Evolutionary conservation across 2,797 vertebrate genomes (phyloP), one percentile per base, ranked within the genome.

Genomic region (Otolemur crassicaudatus): DNA sequence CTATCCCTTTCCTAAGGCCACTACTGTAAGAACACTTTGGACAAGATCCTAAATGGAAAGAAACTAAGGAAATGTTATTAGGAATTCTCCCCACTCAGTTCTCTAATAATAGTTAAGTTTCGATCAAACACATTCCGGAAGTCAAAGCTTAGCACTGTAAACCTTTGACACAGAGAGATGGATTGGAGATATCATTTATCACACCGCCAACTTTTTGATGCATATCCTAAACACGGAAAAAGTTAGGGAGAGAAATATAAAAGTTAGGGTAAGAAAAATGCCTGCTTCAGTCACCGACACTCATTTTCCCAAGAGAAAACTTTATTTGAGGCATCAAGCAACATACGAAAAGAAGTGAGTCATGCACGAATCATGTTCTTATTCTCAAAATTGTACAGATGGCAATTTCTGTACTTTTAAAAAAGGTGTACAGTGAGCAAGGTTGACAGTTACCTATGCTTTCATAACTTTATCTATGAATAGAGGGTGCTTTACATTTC

Each of bases 271-370:
- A 4, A 7, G 20, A 86, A 81, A 79, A 40, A 58, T 22, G 13
- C n/a, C 5, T n/a, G 89, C 75, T 88, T 70, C 91, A 92, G 76
- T 92, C 16, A 37, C 37, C 63, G 82, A 85, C 53, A 95, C 65
- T 96, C 37, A 60, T 49, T 90, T 96, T 96, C 73, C 90, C 81
- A 91, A 94, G 93, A 90, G 63, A 96, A 94, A 95, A 94, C 23
- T 98, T 98, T 98, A 98, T 98, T 98, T 91, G 95, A 82, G n/a
- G 80, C 96, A 94, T 63, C 84, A 97, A 97, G 97, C 84, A 92
- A 85, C 69, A 87, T 58, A 85, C 40, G 81, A 46, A 94, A 96
- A 90, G 84, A 94, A 34, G 72, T 70, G 84, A 95, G 82, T 83
- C 77, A 80, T 72, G 81, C 92, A 56, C 17, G 60, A 91, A 60